These are phyloP conservation scores for Caenorhabditis sp. DNA, from an alignment of 2,888 invertebrate species.

Conservation along the genomic window DNA sequence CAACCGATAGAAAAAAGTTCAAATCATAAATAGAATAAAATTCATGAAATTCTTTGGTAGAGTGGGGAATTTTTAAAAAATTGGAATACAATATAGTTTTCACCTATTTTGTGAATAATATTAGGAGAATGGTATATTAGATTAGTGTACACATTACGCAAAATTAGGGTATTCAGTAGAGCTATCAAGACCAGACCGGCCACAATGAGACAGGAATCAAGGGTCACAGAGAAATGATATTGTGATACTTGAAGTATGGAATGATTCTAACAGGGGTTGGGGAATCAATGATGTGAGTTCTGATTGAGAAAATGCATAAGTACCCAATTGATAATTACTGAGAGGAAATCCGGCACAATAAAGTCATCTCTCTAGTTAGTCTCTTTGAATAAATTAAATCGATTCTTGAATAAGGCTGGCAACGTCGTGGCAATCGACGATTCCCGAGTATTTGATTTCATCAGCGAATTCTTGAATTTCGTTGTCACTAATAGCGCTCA, in stretches of 20 bases:
- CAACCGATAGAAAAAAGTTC: background rate
- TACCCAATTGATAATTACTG: constrained; percentile 30
- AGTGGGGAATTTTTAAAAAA: constrained; percentile 2
- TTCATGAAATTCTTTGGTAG: constrained; percentile 17
- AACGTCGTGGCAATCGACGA: constrained; percentile 49
- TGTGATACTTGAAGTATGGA: constrained; percentile 48
- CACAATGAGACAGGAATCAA: constrained; percentile 48
- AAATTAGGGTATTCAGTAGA: constrained; percentile 13
- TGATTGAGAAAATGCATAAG: constrained; percentile 46
- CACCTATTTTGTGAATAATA: constrained; percentile 3
- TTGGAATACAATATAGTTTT: constrained; percentile 28
- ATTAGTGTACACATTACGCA: constrained; percentile 29
- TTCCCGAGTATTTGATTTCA: constrained; percentile 43
- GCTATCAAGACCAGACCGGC: constrained; percentile 16
- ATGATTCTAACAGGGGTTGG: constrained; percentile 32
- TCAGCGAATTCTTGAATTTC: constrained; percentile 48
- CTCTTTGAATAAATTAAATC: constrained; percentile 33
- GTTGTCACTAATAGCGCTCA: constrained; percentile 32
- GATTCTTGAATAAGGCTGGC: constrained; percentile 48
- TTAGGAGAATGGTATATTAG: constrained; percentile 12
- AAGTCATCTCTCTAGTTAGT: constrained; percentile 52
- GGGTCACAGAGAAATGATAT: constrained; percentile 31
- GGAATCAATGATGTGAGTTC: constrained; percentile 47
- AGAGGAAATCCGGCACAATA: constrained; percentile 45
- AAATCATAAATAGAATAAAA: constrained; percentile 9